Conservation (phyloP, 2,113 vertebrate species). For the Alaudala cheleensis region DNA sequence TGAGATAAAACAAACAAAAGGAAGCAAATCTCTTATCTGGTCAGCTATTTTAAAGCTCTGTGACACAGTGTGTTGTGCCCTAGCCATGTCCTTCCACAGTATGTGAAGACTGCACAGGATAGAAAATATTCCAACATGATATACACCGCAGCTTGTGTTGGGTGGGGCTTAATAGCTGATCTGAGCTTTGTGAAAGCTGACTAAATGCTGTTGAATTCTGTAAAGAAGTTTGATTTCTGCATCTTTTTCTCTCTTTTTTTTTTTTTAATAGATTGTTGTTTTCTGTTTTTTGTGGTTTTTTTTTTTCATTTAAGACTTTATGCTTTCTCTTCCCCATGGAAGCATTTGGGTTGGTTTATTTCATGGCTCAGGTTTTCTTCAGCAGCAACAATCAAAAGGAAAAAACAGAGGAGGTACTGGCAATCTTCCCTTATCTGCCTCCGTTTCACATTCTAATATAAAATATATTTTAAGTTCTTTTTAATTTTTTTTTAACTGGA, state of each 20-base stretch:
- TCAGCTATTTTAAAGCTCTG: neutral
- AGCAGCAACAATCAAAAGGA: neutral
- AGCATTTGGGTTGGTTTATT: neutral
- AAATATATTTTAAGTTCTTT: neutral
- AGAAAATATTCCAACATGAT: neutral
- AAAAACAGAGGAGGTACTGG: neutral
- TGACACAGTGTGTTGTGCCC: neutral
- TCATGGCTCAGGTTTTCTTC: neutral
- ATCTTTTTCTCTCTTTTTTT: neutral
- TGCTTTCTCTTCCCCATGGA: neutral
- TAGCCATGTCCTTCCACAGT: neutral
- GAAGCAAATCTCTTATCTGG: neutral
- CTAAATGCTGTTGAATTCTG: neutral
- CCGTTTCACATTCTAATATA: neutral
- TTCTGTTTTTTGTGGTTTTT: too few species aligned
- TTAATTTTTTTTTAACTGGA: neutral
- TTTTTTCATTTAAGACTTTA: neutral
- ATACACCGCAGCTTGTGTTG: neutral
- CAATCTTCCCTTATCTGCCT: neutral
- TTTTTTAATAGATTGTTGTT: neutral
- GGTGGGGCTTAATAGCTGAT: neutral
- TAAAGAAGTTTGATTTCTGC: neutral
- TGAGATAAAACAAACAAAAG: neutral
- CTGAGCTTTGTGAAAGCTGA: neutral
- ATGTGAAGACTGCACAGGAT: neutral